These are phyloP conservation scores for Dryadula phaetusa DNA, from an alignment of 2,888 invertebrate species.

Conservation along the genomic window DNA sequence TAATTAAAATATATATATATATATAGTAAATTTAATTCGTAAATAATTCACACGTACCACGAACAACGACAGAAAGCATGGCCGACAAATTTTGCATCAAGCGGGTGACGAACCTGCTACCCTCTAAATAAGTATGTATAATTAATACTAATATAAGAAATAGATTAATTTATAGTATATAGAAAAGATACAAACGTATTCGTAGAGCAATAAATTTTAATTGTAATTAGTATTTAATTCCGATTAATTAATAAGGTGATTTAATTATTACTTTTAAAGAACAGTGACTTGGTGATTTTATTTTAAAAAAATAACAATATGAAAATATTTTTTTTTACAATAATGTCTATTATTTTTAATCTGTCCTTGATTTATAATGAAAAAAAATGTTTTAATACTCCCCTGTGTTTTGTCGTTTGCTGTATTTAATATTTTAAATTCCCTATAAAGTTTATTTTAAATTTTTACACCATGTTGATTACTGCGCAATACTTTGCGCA, in stretches of 20 bases:
- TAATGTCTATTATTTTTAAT: neutral
- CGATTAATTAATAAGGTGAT: slow-evolving; percentile 2
- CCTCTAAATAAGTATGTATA: neutral
- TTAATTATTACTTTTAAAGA: neutral
- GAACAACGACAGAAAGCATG: slow-evolving; percentile 13
- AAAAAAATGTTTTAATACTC: slow-evolving; percentile 8
- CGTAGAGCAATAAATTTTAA: slow-evolving; percentile 5
- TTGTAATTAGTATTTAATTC: neutral
- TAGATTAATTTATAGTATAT: neutral
- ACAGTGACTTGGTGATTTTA: neutral
- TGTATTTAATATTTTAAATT: neutral
- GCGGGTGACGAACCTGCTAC: neutral
- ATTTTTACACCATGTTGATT: neutral
- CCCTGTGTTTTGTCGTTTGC: neutral
- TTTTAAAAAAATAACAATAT: neutral
- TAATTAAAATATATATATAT: neutral
- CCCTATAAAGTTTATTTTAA: neutral
- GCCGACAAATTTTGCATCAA: slow-evolving; percentile 5
- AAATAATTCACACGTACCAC: slow-evolving; percentile 14
- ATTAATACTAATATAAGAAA: neutral
- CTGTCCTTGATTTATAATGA: too few relatives aligned
- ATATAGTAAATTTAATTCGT: neutral
- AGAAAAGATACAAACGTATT: slow-evolving; percentile 1
- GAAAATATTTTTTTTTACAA: neutral
- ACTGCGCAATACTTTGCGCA: neutral